Evolutionary conservation across 2,888 invertebrate species (phyloP).

Genomic region (Heliconius hortense): DNA sequence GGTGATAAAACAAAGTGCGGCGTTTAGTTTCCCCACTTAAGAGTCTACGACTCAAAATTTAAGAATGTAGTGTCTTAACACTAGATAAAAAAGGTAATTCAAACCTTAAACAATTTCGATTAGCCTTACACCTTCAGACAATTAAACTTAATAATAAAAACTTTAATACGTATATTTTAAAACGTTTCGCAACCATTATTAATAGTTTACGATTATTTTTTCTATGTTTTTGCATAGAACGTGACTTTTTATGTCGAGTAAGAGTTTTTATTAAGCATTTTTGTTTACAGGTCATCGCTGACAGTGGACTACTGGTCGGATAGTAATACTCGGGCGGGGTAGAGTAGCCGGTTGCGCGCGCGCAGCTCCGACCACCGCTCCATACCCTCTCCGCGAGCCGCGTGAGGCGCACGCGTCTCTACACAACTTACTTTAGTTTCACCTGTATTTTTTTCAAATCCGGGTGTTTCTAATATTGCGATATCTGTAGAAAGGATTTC

Average conservation of each 20-base stretch:
- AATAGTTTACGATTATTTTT: background rate
- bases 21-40: background rate
- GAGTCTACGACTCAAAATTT: too few species aligned
- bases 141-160: too few species aligned
- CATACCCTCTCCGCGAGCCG: slow-evolving; percentile 64
- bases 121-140: too few species aligned
- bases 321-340: slow-evolving; percentile 63
- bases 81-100: too few species aligned
- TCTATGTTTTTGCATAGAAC: background rate
- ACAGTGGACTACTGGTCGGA: slow-evolving; percentile 47
- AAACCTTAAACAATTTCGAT: too few species aligned
- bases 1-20: background rate
- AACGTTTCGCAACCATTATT: background rate
- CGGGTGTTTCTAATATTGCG: slow-evolving; percentile 51
- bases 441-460: slow-evolving; percentile 48
- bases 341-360: slow-evolving; percentile 56
- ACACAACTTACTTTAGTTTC: slow-evolving; percentile 49
- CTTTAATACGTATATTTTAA: background rate
- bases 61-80: too few species aligned
- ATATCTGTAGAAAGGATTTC: slow-evolving; percentile 46
- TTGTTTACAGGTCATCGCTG: slow-evolving; percentile 47
- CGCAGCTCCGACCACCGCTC: slow-evolving; percentile 41
- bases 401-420: slow-evolving; percentile 50
- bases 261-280: slow-evolving; percentile 23
- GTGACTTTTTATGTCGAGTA: slow-evolving; percentile 6